phyloP scores from a whole-genome alignment of 2,113 vertebrate species.

The Bambusicola thoracicus region DNA sequence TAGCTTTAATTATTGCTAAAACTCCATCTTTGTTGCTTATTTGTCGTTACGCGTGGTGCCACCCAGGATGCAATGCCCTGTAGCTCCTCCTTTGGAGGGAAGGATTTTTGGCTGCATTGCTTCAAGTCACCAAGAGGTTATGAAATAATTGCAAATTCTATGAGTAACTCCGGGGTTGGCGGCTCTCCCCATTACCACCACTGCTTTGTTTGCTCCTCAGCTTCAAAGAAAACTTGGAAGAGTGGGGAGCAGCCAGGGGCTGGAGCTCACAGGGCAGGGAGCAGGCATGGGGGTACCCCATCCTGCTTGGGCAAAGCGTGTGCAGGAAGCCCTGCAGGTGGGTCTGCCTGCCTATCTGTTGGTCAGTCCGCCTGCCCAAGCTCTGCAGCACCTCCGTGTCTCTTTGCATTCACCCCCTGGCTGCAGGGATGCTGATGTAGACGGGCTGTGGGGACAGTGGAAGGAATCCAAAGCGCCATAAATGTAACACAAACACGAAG shows the following conservation, averaged over 20 bases:
- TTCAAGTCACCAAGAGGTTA: not conserved
- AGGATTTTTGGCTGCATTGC: not conserved
- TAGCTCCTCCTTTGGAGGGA: not conserved
- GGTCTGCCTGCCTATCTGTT: not conserved
- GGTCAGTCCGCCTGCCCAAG: no score
- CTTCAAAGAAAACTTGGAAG: not conserved
- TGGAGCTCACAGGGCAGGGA: not conserved
- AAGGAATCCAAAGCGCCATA: not conserved
- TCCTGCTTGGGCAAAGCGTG: not conserved
- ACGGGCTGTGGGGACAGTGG: conserved; percentile 31
- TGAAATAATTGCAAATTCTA: not conserved
- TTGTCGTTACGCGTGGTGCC: conserved; percentile 28
- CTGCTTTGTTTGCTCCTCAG: not conserved
- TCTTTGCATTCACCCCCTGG: not conserved
- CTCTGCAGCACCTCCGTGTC: not conserved
- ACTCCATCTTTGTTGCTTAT: conserved; percentile 54
- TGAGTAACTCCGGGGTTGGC: not conserved
- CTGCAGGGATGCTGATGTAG: not conserved
- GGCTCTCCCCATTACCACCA: not conserved
- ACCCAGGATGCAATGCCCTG: not conserved
- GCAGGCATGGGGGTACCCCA: not conserved
- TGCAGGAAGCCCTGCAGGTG: not conserved
- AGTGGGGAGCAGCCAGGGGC: not conserved
- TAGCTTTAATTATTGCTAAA: conserved; percentile 73
- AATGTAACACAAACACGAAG: not conserved